Base-by-base conservation (phyloP, 2,113 vertebrate species). In the Terrapene triunguis region DNA sequence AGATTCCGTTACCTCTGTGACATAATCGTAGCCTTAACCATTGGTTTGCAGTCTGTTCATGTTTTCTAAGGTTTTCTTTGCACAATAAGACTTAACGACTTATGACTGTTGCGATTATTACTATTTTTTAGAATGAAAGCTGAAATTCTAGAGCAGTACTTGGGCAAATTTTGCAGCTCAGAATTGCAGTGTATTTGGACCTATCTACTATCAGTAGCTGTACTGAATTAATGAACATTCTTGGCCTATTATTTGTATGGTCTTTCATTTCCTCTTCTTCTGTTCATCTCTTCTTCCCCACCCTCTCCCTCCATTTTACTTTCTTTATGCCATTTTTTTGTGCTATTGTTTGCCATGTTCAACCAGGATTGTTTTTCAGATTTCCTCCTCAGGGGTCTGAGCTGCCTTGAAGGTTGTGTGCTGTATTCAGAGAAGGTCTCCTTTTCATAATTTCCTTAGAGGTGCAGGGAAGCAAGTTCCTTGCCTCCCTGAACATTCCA, bases 301-400 rank as follows among this genome's bases (percentile, higher is more conserved):
- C 5, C 54, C 2, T 24, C 0, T 92, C 17, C 50, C 86, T 54
- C 69, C 3, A 1, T 42, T 72, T 47, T 54, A 85, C 14, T 79
- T 79, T 81, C 24, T 47, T 59, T 91, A 50, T 69, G 10, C n/a
- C 42, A 12, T 1, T 9, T 42, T 94, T 95, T 38, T 76, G 47
- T 65, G 79, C 42, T 14, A 13, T 10, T 57, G 2, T 6, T 85
- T 8, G 16, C 14, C 80, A 2, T 1, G 0, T 3, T 59, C 76
- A 69, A 44, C 84, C 50, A 83, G 82, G 54, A 76, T 72, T n/a
- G 89, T 57, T 95, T 86, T 42, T 42, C 90, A 83, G 84, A 59
- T 24, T 82, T 96, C 59, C 50, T 74, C 72, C 65, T 82, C 86
- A 1, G 92, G 53, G 89, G 7, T 50, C n/a, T 89, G 59, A 80